Percentiles rank a stretch among this genome's conserved stretches.
phyloP scores from a whole-genome alignment of 1,140 invertebrate genomes.

The Marisa cornuarietis region DNA sequence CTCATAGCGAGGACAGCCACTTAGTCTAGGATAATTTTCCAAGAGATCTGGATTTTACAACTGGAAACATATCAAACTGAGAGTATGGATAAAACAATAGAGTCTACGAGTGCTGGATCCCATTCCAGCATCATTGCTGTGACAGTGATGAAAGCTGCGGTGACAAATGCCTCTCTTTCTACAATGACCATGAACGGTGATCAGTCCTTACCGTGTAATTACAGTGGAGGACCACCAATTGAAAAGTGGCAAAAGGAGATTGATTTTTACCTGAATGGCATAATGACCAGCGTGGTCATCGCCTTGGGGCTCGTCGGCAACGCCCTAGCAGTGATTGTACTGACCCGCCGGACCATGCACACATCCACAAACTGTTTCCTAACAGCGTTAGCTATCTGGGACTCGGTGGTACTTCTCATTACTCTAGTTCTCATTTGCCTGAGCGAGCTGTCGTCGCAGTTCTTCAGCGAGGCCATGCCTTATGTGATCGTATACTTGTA shows the following conservation, averaged over 20 bases:
- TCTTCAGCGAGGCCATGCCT: constrained; percentile 77
- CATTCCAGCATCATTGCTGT: no score
- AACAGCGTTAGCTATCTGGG: constrained; percentile 88
- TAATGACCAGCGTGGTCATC: constrained; percentile 84
- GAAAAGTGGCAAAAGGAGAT: constrained; percentile 23
- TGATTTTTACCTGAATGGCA: constrained; percentile 69
- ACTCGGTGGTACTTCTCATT: constrained; percentile 86
- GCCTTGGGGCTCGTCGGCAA: constrained; percentile 89
- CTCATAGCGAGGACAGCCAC: no score
- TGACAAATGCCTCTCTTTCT: no score
- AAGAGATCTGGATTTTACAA: no score
- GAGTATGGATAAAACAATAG: no score
- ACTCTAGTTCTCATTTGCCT: constrained; percentile 88
- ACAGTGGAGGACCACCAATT: no score
- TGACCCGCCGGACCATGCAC: constrained; percentile 87
- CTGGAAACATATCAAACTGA: no score
- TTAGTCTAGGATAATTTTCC: no score
- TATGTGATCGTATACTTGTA: constrained; percentile 87
- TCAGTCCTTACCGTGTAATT: no score
- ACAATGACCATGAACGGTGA: no score
- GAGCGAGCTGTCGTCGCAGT: constrained; percentile 68
- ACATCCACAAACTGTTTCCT: constrained; percentile 94
- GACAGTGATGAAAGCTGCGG: no score
- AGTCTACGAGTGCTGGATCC: no score
- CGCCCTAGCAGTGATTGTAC: constrained; percentile 87